Evolutionary conservation across 2,797 vertebrate species (phyloP), one percentile per base, ranked within the genome.

Genomic region (Vultur gryphus): DNA sequence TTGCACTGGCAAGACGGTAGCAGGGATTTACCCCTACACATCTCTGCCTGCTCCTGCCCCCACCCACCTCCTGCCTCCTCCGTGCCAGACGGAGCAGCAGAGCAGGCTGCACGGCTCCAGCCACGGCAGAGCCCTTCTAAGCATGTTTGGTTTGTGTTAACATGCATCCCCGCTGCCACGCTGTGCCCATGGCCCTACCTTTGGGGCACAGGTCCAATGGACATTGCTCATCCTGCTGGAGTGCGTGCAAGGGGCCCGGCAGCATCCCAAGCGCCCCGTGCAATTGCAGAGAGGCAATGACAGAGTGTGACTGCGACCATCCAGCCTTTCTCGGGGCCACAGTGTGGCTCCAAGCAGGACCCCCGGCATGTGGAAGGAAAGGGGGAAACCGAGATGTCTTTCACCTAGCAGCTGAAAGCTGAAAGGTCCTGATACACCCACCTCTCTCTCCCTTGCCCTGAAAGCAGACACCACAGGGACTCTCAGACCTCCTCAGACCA

Each of bases 101-200:
- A 35, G 21, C 46, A 33, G 54, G 79, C 57, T 51, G 87, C 37
- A 9, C 2, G 2, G 41, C 71, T 55, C 51, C 35, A 62, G 67
- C n/a, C 37, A 3, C 19, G 55, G 28, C 72, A 82, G 21, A 49
- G 62, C 15, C 43, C 16, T 6, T 44, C 28, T 2, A 4, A n/a
- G 54, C 41, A 24, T 4, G 1, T 18, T 2, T 48, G 57, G 16
- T 16, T 23, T 13, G 24, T 66, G 75, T 26, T 29, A 31, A 4
- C 3, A 3, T 1, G 12, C 5, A 14, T 15, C 33, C 24, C 23
- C 5, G 0, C n/a, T 29, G 54, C 44, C 51, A 54, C 0, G 0
- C 26, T 25, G 33, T 43, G 46, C 51, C 79, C 1, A 0, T 12
- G 64, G 80, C 33, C 33, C 29, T 13, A 46, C 62, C 35, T 37